phyloP scores from a whole-genome alignment of 2,797 vertebrate species.

The Champsocephalus esox region DNA sequence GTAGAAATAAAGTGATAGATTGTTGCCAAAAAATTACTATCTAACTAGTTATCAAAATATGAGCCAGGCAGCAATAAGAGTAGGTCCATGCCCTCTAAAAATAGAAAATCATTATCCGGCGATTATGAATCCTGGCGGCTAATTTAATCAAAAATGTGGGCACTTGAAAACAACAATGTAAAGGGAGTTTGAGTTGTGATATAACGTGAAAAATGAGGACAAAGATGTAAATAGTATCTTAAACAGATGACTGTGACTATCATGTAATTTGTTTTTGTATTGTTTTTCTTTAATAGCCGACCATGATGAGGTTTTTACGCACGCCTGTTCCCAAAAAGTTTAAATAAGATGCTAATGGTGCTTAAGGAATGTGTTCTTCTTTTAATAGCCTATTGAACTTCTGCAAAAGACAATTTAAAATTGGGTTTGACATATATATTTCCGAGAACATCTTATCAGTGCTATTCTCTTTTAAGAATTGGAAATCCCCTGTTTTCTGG shows the following conservation, averaged over 20 bases:
- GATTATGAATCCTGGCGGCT: constrained; percentile 12
- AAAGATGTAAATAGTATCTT: constrained; percentile 81
- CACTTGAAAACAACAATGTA: constrained; percentile 21
- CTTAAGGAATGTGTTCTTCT: constrained; percentile 42
- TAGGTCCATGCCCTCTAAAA: constrained; percentile 23
- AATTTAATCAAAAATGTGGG: constrained; percentile 39
- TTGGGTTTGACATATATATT: constrained; percentile 36
- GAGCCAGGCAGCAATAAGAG: constrained; percentile 72
- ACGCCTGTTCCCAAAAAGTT: constrained; percentile 60
- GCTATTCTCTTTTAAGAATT: constrained; percentile 52
- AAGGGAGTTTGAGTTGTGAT: constrained; percentile 43
- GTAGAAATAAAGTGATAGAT: constrained; percentile 43
- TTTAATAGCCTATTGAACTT: constrained; percentile 35
- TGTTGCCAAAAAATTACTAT: constrained; percentile 32
- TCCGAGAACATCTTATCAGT: constrained; percentile 39
- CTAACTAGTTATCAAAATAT: constrained; percentile 33
- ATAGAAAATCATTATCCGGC: constrained; percentile 22
- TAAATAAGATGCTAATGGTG: constrained; percentile 46
- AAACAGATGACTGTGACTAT: constrained; percentile 81
- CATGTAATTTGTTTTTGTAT: constrained; percentile 77
- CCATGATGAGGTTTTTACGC: constrained; percentile 63
- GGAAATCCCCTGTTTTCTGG: constrained; percentile 55
- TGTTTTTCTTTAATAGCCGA: constrained; percentile 62
- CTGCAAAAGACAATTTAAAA: constrained; percentile 55
- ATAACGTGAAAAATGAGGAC: constrained; percentile 56